Evolutionary conservation across 2,797 vertebrate genomes (phyloP).

Genomic region (Molossus alvarezi): DNA sequence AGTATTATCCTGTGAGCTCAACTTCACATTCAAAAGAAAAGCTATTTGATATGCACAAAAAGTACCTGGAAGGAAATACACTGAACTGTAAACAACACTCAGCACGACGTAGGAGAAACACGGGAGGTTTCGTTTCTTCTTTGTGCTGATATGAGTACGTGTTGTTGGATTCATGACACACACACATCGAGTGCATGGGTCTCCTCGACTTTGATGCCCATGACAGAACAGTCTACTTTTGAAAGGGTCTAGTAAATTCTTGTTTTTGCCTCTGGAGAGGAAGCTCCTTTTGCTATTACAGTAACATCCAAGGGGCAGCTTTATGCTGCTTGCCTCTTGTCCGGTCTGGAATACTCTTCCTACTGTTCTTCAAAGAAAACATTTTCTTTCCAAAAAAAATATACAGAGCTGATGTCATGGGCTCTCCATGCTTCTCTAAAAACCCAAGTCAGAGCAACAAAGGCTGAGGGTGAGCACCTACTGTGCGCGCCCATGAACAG

Average conservation of each 20-base stretch:
- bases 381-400: neutral
- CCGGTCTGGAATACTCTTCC: neutral
- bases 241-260: neutral
- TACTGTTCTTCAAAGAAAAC: neutral
- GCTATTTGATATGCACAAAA: neutral
- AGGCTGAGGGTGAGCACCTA: neutral
- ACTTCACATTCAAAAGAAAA: neutral
- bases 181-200: neutral
- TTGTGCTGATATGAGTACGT: accelerated
- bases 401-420: neutral
- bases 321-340: neutral
- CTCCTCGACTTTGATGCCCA: neutral
- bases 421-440: neutral
- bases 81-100: neutral
- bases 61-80: neutral
- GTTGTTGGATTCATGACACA: constrained; percentile 31
- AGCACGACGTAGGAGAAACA: neutral
- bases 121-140: neutral
- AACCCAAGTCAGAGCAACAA: neutral
- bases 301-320: neutral
- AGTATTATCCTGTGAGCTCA: neutral
- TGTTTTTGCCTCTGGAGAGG: neutral
- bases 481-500: neutral
- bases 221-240: accelerated
- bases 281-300: neutral